Evolutionary conservation across 2,113 vertebrate genomes (phyloP).

Genomic region (Lepus americanus): DNA sequence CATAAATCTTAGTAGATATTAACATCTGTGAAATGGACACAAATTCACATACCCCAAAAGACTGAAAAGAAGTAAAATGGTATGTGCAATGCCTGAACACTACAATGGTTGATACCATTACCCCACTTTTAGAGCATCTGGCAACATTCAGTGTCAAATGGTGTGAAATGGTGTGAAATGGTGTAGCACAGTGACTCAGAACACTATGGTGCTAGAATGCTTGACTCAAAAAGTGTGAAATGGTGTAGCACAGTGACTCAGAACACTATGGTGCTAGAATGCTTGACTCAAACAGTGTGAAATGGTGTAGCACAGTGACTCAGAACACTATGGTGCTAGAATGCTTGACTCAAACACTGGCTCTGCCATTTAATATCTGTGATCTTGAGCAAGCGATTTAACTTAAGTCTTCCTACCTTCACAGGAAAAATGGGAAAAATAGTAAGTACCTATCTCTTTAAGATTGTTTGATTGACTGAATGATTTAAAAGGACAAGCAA

Average conservation of each 20-base stretch:
- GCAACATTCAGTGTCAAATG: conserved; percentile 9
- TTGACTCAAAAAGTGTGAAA: conserved; percentile 33
- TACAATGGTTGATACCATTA: background rate
- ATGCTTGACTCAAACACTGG: conserved; percentile 24
- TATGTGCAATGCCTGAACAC: background rate
- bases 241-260: background rate
- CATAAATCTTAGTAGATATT: conserved; percentile 4
- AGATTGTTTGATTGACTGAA: no score
- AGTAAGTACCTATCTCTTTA: background rate
- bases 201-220: background rate
- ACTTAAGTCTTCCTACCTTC: conserved; percentile 27
- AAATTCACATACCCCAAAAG: conserved; percentile 9
- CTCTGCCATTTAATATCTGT: background rate
- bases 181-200: background rate
- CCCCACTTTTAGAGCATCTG: background rate
- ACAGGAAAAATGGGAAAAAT: background rate
- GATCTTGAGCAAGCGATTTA: conserved; percentile 41
- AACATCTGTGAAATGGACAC: conserved; percentile 22
- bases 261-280: background rate
- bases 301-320: background rate
- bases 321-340: conserved; percentile 34
- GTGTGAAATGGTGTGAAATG: conserved; percentile 45
- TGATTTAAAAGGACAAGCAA: no score
- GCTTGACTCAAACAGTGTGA: conserved; percentile 33
- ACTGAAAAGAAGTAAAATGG: conserved; percentile 33